These are phyloP conservation scores for Troglohyphantes excavatus DNA, from an alignment of 2,888 invertebrate genomes.

Conservation along the genomic window DNA sequence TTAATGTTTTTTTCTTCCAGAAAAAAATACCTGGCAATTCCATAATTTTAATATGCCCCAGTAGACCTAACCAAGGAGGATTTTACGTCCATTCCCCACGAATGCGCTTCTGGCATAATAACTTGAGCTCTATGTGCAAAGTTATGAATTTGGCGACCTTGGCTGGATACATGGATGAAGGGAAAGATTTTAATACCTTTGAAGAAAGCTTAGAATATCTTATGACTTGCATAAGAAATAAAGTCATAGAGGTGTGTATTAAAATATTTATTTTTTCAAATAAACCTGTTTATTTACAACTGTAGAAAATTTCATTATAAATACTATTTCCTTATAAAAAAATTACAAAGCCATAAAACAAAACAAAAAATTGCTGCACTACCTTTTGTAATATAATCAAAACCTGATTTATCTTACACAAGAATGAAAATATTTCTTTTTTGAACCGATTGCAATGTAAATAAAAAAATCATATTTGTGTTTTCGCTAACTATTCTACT, in stretches of 20 bases:
- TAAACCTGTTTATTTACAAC: no score
- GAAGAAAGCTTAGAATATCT: conserved; percentile 83
- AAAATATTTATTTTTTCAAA: no score
- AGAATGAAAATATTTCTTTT: no score
- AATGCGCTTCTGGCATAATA: conserved; percentile 88
- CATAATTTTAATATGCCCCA: conserved; percentile 85
- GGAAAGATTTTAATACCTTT: conserved; percentile 81
- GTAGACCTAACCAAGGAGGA: conserved; percentile 81
- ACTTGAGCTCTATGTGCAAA: conserved; percentile 87
- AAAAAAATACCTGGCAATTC: conserved; percentile 88
- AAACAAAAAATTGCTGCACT: no score
- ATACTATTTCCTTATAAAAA: no score
- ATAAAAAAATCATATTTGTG: no score
- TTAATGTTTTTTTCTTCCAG: conserved; percentile 82
- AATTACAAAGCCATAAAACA: no score
- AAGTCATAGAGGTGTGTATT: conserved; percentile 86
- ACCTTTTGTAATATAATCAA: no score
- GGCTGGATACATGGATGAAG: conserved; percentile 81
- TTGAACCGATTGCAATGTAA: no score
- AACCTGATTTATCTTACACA: no score
- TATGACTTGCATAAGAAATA: conserved; percentile 86
- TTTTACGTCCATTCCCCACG: conserved; percentile 84
- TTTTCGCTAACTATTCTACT: no score
- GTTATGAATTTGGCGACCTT: conserved; percentile 84
- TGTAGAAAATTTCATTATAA: no score